Percentiles rank a stretch among this genome's conserved stretches.
These are phyloP conservation scores for Platycnemis pennipes DNA, from an alignment of 2,888 invertebrate genomes.

Conservation along the genomic window DNA sequence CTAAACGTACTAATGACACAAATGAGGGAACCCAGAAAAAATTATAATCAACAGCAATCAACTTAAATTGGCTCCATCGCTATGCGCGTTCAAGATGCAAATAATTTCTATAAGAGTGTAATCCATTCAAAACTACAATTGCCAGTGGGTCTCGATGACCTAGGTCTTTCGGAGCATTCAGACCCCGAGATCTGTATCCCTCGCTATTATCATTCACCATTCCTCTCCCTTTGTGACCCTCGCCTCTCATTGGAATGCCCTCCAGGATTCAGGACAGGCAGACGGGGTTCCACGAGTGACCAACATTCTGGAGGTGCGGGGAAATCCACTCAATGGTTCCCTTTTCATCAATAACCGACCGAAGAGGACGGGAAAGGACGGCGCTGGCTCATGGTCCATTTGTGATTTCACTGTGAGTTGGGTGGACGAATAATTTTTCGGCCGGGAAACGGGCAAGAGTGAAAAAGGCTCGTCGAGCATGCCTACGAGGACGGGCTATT, in stretches of 20 bases:
- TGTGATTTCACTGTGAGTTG: conserved; percentile 10
- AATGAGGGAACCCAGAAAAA: too few species aligned
- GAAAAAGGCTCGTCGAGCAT: background rate
- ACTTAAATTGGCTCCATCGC: background rate
- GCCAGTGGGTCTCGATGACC: background rate
- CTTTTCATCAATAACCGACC: conserved; percentile 47
- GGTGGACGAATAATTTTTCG: background rate
- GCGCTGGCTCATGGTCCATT: conserved; percentile 39
- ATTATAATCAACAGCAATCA: background rate
- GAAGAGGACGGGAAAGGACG: background rate
- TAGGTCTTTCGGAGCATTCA: background rate
- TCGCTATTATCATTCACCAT: background rate
- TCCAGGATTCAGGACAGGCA: background rate
- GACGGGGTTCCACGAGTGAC: background rate
- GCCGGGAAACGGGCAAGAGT: background rate
- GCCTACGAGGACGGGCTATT: background rate
- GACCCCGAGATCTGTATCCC: background rate
- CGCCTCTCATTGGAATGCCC: background rate
- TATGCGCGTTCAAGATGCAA: background rate
- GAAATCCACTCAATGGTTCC: background rate
- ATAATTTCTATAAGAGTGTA: background rate
- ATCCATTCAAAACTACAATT: background rate
- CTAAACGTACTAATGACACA: too few species aligned
- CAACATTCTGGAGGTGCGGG: background rate
- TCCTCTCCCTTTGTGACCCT: background rate